Evolutionary conservation across 2,888 invertebrate genomes (phyloP).

Genomic region (Elgonia sp.): DNA sequence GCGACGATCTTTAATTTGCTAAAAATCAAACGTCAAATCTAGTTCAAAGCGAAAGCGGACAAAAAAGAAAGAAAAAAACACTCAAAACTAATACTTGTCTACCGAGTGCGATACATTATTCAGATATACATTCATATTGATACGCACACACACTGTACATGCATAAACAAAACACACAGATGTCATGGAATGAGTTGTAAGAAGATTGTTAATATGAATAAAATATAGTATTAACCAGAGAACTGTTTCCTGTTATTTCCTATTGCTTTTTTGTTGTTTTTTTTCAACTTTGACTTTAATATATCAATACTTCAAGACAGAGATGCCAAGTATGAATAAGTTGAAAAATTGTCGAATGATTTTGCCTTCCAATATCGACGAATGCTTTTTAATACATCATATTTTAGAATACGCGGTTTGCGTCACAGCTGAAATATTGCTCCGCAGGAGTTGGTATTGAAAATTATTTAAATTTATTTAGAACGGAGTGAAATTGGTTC

Average conservation of each 20-base stretch:
- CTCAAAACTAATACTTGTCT: conserved; percentile 75
- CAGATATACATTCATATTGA: conserved; percentile 74
- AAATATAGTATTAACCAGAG: conserved; percentile 82
- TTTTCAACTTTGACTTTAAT: conserved; percentile 20
- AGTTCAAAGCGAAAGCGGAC: conserved; percentile 63
- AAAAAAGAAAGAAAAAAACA: conserved; percentile 62
- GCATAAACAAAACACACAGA: conserved; percentile 46
- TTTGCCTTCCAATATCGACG: conserved; percentile 5
- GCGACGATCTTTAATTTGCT: conserved; percentile 81
- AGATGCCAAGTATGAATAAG: conserved; percentile 8
- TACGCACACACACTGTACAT: conserved; percentile 71
- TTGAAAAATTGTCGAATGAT: conserved; percentile 27
- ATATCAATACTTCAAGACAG: background rate
- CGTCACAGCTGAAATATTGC: conserved; percentile 19
- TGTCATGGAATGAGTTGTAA: conserved; percentile 76
- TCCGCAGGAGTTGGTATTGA: background rate
- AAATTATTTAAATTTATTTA: conserved; percentile 28
- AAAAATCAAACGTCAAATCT: conserved; percentile 77
- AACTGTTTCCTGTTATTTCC: background rate
- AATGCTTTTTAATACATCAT: conserved; percentile 34
- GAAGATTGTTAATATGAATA: conserved; percentile 83
- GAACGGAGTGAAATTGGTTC: background rate
- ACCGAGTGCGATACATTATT: conserved; percentile 80
- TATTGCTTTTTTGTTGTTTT: conserved; percentile 27
- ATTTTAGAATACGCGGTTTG: conserved; percentile 24